These are phyloP conservation scores for Caenorhabditis sp. DNA, from an alignment of 2,888 invertebrate species.

Conservation along the genomic window DNA sequence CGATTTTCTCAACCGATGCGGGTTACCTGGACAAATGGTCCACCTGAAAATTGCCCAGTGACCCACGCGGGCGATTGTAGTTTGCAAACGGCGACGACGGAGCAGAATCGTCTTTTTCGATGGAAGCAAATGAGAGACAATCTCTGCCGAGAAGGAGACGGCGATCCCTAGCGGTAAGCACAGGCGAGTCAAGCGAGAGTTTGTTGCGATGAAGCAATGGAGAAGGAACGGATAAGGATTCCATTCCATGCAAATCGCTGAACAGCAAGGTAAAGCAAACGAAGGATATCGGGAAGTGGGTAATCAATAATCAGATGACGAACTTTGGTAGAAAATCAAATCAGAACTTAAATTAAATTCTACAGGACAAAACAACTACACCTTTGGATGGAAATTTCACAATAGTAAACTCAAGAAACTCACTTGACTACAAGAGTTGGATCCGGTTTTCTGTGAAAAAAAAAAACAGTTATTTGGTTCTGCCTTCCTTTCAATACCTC, in stretches of 20 bases:
- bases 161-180: slow-evolving; percentile 49
- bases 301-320: not conserved
- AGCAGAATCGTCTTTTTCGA: slow-evolving; percentile 53
- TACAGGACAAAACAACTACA: too few relatives aligned
- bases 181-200: slow-evolving; percentile 50
- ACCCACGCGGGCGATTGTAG: slow-evolving; percentile 52
- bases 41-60: slow-evolving; percentile 60
- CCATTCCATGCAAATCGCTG: slow-evolving; percentile 56
- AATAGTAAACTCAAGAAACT: not conserved
- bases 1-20: too few relatives aligned
- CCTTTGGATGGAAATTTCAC: too few relatives aligned
- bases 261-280: slow-evolving; percentile 12
- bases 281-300: too few relatives aligned
- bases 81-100: slow-evolving; percentile 60
- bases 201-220: slow-evolving; percentile 52
- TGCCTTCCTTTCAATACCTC: not conserved
- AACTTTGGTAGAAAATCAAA: not conserved
- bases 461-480: not conserved
- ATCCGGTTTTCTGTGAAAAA: slow-evolving; percentile 30
- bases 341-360: not conserved
- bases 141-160: slow-evolving; percentile 52
- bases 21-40: slow-evolving; percentile 59
- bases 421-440: not conserved
- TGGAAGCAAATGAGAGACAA: slow-evolving; percentile 57
- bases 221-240: slow-evolving; percentile 62